These are phyloP conservation scores for Oligia strigilis DNA, from an alignment of 2,888 invertebrate species.

Conservation along the genomic window DNA sequence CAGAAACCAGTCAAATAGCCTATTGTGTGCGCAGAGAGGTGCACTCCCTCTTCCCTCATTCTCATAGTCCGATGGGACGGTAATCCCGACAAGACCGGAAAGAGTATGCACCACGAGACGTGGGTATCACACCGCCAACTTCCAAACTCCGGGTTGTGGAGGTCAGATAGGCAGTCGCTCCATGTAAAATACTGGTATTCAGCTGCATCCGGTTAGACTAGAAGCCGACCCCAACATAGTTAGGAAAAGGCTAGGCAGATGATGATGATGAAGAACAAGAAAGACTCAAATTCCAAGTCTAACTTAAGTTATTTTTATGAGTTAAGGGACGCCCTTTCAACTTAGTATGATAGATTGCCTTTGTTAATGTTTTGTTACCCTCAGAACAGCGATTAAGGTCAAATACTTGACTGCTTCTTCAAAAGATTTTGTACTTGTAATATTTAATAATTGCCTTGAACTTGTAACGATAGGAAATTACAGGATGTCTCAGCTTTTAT, in stretches of 20 bases:
- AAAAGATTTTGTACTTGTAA: slow-evolving; percentile 53
- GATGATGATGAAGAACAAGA: slow-evolving; percentile 6
- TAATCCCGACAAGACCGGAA: not conserved
- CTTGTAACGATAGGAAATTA: slow-evolving; percentile 32
- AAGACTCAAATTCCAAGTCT: slow-evolving; percentile 39
- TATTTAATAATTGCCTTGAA: slow-evolving; percentile 43
- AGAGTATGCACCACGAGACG: too few species aligned
- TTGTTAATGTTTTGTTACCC: slow-evolving; percentile 58
- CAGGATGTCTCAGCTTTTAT: slow-evolving; percentile 45
- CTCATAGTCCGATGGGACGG: not conserved
- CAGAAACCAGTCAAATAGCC: too few species aligned
- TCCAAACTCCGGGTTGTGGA: too few species aligned
- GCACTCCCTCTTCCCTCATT: not conserved
- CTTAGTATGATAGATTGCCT: slow-evolving; percentile 63
- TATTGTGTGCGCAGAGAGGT: not conserved
- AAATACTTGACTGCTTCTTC: slow-evolving; percentile 57
- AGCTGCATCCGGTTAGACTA: too few species aligned
- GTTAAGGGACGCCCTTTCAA: slow-evolving; percentile 40
- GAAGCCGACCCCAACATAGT: too few species aligned
- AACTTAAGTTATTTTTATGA: slow-evolving; percentile 46
- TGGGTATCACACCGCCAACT: too few species aligned
- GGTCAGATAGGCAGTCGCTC: too few species aligned
- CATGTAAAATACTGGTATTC: too few species aligned
- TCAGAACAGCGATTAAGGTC: slow-evolving; percentile 63
- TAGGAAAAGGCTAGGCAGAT: too few species aligned